phyloP scores from a whole-genome alignment of 2,888 invertebrate species.

The Hipparchia semele region DNA sequence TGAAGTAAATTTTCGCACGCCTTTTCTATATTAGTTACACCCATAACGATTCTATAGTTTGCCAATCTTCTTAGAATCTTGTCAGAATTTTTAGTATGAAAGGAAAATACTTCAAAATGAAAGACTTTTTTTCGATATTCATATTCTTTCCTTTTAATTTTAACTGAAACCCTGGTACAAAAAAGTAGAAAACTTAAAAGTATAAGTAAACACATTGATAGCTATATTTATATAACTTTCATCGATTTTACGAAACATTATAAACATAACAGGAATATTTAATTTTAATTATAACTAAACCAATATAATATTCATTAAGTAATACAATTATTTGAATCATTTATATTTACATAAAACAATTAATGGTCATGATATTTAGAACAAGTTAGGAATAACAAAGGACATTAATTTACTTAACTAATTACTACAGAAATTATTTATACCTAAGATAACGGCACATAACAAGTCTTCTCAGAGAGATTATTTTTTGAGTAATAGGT shows the following conservation, averaged over 20 bases:
- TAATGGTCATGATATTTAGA: neutral
- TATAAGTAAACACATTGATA: neutral
- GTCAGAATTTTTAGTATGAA: neutral
- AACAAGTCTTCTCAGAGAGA: too few species aligned
- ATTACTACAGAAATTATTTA: too few species aligned
- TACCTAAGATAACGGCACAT: too few species aligned
- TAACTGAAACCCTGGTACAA: conserved; percentile 54
- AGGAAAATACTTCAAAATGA: neutral
- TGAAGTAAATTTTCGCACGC: too few species aligned
- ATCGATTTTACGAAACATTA: conserved; percentile 40
- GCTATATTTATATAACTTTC: conserved; percentile 10
- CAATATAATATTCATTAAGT: neutral
- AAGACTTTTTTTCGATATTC: neutral
- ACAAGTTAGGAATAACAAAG: neutral
- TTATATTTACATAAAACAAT: neutral
- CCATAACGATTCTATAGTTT: too few species aligned
- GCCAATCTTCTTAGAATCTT: too few species aligned
- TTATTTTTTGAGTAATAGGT: too few species aligned
- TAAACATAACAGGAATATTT: conserved; percentile 38
- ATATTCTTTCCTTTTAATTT: conserved; percentile 43
- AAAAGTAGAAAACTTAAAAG: conserved; percentile 54
- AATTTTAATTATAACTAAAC: neutral
- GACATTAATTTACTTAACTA: neutral
- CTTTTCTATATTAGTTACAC: too few species aligned
- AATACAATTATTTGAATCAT: too few species aligned